Percentiles rank a stretch among this genome's conserved stretches.
Evolutionary conservation across 2,888 invertebrate genomes (phyloP).

Genomic region (Lissocephala sabroskyi): DNA sequence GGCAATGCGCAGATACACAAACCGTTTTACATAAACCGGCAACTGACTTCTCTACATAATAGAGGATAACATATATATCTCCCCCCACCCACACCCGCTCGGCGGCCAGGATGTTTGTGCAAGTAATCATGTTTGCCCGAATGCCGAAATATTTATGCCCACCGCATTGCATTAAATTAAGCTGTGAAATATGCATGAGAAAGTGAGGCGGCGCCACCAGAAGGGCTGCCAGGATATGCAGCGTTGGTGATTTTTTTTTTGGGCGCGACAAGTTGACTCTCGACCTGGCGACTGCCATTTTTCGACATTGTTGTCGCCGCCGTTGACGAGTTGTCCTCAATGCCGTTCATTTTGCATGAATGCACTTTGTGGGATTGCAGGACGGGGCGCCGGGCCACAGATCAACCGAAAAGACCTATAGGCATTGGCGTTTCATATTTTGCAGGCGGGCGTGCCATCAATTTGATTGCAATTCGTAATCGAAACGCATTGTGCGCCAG

Average conservation of each 20-base stretch:
- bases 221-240: too few relatives aligned
- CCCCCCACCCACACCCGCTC: too few relatives aligned
- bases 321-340: slow-evolving; percentile 30
- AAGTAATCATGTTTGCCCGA: too few relatives aligned
- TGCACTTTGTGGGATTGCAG: slow-evolving; percentile 51
- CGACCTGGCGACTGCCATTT: not conserved
- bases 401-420: too few relatives aligned
- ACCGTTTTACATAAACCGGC: too few relatives aligned
- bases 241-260: slow-evolving; percentile 2
- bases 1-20: slow-evolving; percentile 14
- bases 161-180: slow-evolving; percentile 46
- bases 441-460: slow-evolving; percentile 32
- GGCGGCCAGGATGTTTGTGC: too few relatives aligned
- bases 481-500: slow-evolving; percentile 51
- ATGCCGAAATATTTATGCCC: not conserved
- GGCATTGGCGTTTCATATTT: not conserved
- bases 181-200: slow-evolving; percentile 46
- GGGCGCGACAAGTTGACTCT: not conserved
- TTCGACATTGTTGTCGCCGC: slow-evolving; percentile 1
- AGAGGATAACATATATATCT: too few relatives aligned
- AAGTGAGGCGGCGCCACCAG: too few relatives aligned
- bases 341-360: slow-evolving; percentile 38
- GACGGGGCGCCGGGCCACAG: not conserved
- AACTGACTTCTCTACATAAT: too few relatives aligned
- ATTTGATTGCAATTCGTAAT: slow-evolving; percentile 62